phyloP scores from a whole-genome alignment of 2,113 vertebrate genomes.

The Oryzias melastigma region DNA sequence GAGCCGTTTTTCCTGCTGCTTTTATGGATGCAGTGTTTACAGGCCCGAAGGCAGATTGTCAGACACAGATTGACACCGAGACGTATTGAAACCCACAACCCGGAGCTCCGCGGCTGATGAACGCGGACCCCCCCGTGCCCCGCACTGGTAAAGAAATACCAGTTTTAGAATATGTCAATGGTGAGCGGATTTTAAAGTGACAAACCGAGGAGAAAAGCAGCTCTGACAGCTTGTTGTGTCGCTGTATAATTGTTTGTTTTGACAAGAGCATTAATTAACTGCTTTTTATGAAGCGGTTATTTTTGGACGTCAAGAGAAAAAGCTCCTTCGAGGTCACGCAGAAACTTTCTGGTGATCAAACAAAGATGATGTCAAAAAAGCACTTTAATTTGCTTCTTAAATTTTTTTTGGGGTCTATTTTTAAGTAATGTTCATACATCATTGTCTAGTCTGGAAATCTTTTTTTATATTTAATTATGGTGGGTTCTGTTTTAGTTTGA shows the following conservation, averaged over 20 bases:
- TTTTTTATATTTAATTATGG: no score
- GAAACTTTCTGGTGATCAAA: constrained; percentile 24
- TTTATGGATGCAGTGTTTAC: constrained; percentile 22
- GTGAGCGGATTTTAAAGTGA: constrained; percentile 10
- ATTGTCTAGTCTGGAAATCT: no score
- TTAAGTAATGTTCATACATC: no score
- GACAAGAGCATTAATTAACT: constrained; percentile 22
- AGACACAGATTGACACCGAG: constrained; percentile 15
- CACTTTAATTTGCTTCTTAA: constrained; percentile 5
- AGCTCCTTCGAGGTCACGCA: constrained; percentile 20
- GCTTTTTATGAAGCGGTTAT: constrained; percentile 29
- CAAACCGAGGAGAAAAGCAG: constrained; percentile 14
- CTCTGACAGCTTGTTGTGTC: constrained; percentile 18
- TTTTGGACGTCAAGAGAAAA: constrained; percentile 33
- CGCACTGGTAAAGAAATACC: not conserved
- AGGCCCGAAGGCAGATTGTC: constrained; percentile 36
- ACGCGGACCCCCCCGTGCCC: not conserved
- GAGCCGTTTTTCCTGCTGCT: constrained; percentile 30
- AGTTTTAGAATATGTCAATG: constrained; percentile 1
- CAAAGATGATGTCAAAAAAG: constrained; percentile 3
- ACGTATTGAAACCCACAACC: constrained; percentile 14
- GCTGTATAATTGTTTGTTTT: constrained; percentile 26
- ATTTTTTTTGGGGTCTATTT: not conserved
- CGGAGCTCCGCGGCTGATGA: constrained; percentile 13
- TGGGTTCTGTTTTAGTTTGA: no score